Evolutionary conservation across 2,888 invertebrate species (phyloP).

Genomic region (Drosophila paranaensis): DNA sequence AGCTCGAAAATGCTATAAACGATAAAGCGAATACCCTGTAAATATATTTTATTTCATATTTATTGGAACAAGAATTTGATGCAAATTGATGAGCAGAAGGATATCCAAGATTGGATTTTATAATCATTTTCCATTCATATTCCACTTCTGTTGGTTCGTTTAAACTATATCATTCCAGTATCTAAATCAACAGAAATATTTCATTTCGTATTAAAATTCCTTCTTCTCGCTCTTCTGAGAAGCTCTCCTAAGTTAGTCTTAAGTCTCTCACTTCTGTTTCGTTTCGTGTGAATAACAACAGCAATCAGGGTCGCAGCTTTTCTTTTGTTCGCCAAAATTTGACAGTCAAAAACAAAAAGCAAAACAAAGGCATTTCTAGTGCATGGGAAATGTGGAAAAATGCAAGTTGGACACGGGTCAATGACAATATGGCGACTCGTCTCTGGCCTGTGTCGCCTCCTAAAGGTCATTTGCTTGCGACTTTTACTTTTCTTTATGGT

Average conservation of each 20-base stretch:
- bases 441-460: constrained; percentile 23
- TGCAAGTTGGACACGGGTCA: constrained; percentile 54
- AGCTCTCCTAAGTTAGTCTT: too few relatives aligned
- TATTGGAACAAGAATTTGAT: not conserved
- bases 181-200: too few relatives aligned
- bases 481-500: constrained; percentile 49
- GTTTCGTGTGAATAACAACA: constrained; percentile 46
- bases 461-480: constrained; percentile 41
- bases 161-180: too few relatives aligned
- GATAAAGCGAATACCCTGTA: constrained; percentile 18
- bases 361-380: constrained; percentile 35
- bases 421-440: constrained; percentile 40
- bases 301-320: constrained; percentile 27
- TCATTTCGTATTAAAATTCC: too few relatives aligned
- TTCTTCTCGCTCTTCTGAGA: too few relatives aligned
- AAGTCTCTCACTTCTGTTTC: not conserved
- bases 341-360: constrained; percentile 31
- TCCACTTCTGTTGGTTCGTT: too few relatives aligned
- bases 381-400: constrained; percentile 57
- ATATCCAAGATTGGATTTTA: too few relatives aligned
- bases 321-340: constrained; percentile 33
- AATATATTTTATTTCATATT: not conserved
- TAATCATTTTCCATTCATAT: too few relatives aligned
- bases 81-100: too few relatives aligned
- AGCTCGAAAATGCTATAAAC: not conserved